phyloP scores from a whole-genome alignment of 2,888 invertebrate species.

The Pollenia griseotomentosa region DNA sequence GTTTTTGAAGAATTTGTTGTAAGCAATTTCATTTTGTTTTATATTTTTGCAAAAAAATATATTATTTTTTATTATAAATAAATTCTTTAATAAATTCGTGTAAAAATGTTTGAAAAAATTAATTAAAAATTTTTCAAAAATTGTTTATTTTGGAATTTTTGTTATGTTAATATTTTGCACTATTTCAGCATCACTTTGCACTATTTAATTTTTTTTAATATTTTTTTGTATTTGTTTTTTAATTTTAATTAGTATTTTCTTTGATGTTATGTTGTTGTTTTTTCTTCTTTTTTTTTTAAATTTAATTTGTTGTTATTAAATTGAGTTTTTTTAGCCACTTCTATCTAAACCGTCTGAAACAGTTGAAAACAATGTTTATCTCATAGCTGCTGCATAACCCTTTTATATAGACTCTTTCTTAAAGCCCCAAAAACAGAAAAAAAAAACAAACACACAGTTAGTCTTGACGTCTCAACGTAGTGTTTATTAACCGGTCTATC shows the following conservation, averaged over 20 bases:
- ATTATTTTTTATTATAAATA: slow-evolving; percentile 4
- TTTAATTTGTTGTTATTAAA: neutral
- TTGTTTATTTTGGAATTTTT: no score
- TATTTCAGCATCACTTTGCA: no score
- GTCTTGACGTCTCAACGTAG: slow-evolving; percentile 50
- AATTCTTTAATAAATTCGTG: neutral
- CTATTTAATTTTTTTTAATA: no score
- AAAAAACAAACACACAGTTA: neutral
- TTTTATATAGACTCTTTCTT: slow-evolving; percentile 71
- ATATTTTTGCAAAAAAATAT: neutral
- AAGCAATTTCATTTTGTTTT: slow-evolving; percentile 73
- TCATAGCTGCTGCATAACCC: slow-evolving; percentile 69
- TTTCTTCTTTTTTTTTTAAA: slow-evolving; percentile 23
- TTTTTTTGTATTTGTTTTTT: slow-evolving; percentile 16
- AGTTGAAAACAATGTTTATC: slow-evolving; percentile 71
- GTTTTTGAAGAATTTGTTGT: slow-evolving; percentile 65
- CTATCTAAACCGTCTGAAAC: slow-evolving; percentile 70
- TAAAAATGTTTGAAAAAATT: neutral
- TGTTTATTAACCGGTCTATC: slow-evolving; percentile 70
- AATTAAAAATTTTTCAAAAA: neutral
- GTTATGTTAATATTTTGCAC: no score
- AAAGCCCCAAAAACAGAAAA: slow-evolving; percentile 38
- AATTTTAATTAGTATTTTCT: slow-evolving; percentile 5
- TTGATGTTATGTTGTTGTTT: slow-evolving; percentile 18
- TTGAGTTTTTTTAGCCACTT: slow-evolving; percentile 49